These are phyloP conservation scores for Spodoptera picta DNA, from an alignment of 2,888 invertebrate species.

Conservation along the genomic window DNA sequence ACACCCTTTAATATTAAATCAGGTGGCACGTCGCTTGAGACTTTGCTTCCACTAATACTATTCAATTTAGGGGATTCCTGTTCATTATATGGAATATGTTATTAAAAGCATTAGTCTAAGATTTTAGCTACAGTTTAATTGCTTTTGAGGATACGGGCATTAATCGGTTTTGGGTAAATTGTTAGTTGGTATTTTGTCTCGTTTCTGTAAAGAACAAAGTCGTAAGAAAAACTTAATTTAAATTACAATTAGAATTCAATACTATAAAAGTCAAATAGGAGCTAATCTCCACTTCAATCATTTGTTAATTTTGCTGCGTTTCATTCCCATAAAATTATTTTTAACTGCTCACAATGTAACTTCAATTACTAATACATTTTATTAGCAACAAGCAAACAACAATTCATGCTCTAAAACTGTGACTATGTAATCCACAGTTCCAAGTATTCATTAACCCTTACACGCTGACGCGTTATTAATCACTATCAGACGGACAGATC, in stretches of 20 bases:
- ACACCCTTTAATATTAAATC: conserved; percentile 55
- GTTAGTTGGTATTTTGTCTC: background rate
- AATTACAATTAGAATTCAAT: too few relatives aligned
- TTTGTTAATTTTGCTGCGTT: too few relatives aligned
- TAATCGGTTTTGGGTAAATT: conserved; percentile 10
- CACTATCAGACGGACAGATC: conserved; percentile 39
- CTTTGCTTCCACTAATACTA: conserved; percentile 26
- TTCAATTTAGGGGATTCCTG: conserved; percentile 50
- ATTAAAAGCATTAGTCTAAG: conserved; percentile 37
- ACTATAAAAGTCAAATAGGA: too few relatives aligned
- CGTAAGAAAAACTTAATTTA: too few relatives aligned
- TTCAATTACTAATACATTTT: too few relatives aligned
- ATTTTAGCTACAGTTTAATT: conserved; percentile 20
- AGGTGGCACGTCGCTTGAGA: conserved; percentile 51
- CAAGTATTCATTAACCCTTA: conserved; percentile 36
- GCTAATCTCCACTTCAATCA: too few relatives aligned
- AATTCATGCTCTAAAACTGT: background rate
- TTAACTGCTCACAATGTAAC: too few relatives aligned
- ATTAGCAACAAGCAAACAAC: too few relatives aligned
- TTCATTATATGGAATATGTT: conserved; percentile 45
- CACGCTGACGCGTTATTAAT: conserved; percentile 39
- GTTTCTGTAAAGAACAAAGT: too few relatives aligned
- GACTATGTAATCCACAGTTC: conserved; percentile 20
- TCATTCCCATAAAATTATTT: too few relatives aligned
- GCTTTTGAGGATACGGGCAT: conserved; percentile 8